Percentiles rank a stretch among this genome's conserved stretches.
phyloP scores from a whole-genome alignment of 1,140 invertebrate genomes.

The Zaprionus ornatus region DNA sequence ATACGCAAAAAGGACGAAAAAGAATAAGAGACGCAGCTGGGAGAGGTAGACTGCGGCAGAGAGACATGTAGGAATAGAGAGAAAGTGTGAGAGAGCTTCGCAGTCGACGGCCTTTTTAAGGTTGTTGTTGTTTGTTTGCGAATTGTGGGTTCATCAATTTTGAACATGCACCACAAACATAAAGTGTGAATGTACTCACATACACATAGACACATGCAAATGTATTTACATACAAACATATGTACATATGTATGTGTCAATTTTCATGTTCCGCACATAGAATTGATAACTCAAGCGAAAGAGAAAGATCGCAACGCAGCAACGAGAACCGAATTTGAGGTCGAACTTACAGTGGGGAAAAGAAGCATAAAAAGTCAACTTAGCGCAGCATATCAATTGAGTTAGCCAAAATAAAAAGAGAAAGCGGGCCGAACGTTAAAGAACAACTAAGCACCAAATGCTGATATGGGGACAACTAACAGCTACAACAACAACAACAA shows the following conservation, averaged over 20 bases:
- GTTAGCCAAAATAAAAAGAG: constrained; percentile 78
- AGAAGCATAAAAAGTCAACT: constrained; percentile 47
- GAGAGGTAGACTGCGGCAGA: not conserved
- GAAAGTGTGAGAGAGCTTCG: constrained; percentile 11
- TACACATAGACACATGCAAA: no score
- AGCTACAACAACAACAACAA: constrained; percentile 24
- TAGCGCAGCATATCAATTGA: constrained; percentile 74
- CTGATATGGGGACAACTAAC: constrained; percentile 59
- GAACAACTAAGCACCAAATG: constrained; percentile 67
- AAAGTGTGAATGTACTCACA: not conserved
- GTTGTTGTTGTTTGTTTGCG: constrained; percentile 10
- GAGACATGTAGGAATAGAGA: constrained; percentile 1
- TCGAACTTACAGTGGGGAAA: constrained; percentile 12
- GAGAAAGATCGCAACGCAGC: constrained; percentile 36
- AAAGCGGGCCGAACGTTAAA: constrained; percentile 69
- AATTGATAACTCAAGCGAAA: constrained; percentile 1
- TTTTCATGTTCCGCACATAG: not conserved
- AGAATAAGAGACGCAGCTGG: not conserved
- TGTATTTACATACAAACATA: not conserved
- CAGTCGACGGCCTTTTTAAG: constrained; percentile 22
- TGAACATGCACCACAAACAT: constrained; percentile 1
- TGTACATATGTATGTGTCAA: not conserved
- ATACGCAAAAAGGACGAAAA: constrained; percentile 35
- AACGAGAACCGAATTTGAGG: constrained; percentile 44
- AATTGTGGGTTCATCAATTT: constrained; percentile 1